Conservation (phyloP, 2,797 vertebrate species). For the Enteromius mattozi region DNA sequence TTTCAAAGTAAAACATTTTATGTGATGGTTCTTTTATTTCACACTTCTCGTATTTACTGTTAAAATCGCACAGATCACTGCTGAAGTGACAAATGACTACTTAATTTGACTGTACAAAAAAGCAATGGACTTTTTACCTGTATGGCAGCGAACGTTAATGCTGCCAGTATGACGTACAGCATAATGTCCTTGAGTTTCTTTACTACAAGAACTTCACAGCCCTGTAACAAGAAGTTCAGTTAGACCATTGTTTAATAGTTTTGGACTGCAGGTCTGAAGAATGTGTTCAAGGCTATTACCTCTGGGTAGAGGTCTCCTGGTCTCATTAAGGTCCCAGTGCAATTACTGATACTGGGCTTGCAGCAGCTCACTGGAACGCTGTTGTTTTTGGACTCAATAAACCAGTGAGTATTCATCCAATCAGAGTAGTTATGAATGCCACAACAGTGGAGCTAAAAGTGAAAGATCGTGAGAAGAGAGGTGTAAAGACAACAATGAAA, state of each 20-base stretch:
- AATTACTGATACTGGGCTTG: slow-evolving; percentile 85
- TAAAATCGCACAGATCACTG: not conserved
- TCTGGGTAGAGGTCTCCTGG: slow-evolving; percentile 92
- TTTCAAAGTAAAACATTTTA: not conserved
- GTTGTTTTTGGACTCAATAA: slow-evolving; percentile 92
- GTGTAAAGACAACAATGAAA: not conserved
- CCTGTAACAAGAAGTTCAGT: slow-evolving; percentile 72
- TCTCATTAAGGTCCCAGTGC: slow-evolving; percentile 86
- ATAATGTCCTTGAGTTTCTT: slow-evolving; percentile 95
- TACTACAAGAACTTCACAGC: slow-evolving; percentile 91
- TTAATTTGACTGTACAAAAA: not conserved
- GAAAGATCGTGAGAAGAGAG: not conserved
- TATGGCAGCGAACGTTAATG: slow-evolving; percentile 89
- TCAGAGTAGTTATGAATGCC: slow-evolving; percentile 95
- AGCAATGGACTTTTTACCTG: slow-evolving; percentile 80
- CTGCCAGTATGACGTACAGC: slow-evolving; percentile 96
- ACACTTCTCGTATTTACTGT: not conserved
- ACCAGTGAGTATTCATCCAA: slow-evolving; percentile 94
- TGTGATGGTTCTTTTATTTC: not conserved
- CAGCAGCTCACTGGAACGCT: slow-evolving; percentile 96
- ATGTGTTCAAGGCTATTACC: slow-evolving; percentile 65
- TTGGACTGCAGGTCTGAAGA: not conserved
- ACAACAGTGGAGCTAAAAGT: slow-evolving; percentile 86
- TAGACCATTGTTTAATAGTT: not conserved
- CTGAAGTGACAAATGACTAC: not conserved